These are phyloP conservation scores for Drosophila phalerata DNA, from an alignment of 2,888 invertebrate species.

Conservation along the genomic window DNA sequence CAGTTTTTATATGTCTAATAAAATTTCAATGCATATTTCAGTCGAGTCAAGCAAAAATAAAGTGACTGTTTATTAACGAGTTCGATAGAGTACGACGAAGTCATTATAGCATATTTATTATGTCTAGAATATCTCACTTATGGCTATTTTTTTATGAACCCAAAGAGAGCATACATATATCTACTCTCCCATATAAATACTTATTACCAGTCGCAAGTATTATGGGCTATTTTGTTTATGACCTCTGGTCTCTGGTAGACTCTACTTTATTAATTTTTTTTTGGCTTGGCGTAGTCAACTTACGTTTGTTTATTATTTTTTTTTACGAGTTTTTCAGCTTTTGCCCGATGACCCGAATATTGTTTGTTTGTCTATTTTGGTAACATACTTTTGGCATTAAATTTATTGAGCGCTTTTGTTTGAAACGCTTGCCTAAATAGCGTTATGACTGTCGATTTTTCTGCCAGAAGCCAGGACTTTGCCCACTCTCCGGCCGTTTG, in stretches of 20 bases:
- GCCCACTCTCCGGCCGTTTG: not conserved
- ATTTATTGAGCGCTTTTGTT: constrained; percentile 45
- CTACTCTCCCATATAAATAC: constrained; percentile 15
- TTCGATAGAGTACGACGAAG: not conserved
- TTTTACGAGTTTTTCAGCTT: constrained; percentile 35
- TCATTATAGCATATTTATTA: not conserved
- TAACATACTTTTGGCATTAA: constrained; percentile 43
- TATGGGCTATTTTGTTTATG: constrained; percentile 43
- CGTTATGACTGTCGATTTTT: constrained; percentile 43
- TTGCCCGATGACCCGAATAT: constrained; percentile 23
- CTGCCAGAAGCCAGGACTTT: constrained; percentile 2
- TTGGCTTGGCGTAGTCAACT: constrained; percentile 22
- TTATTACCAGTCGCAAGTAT: constrained; percentile 36
- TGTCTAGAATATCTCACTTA: constrained; percentile 13
- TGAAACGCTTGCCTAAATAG: constrained; percentile 31
- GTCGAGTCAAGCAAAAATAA: not conserved
- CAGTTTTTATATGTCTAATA: no score
- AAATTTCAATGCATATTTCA: not conserved
- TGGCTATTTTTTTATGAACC: constrained; percentile 5
- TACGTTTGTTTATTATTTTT: constrained; percentile 37
- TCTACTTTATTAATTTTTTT: constrained; percentile 28
- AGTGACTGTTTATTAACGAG: not conserved
- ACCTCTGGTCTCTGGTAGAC: constrained; percentile 15
- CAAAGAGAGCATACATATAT: not conserved
- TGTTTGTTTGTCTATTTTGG: constrained; percentile 21